A percentile compares a stretch with the other conserved stretches of the same genome.
Evolutionary conservation across 2,888 invertebrate genomes (phyloP).

Genomic region (Uloborus plumipes): DNA sequence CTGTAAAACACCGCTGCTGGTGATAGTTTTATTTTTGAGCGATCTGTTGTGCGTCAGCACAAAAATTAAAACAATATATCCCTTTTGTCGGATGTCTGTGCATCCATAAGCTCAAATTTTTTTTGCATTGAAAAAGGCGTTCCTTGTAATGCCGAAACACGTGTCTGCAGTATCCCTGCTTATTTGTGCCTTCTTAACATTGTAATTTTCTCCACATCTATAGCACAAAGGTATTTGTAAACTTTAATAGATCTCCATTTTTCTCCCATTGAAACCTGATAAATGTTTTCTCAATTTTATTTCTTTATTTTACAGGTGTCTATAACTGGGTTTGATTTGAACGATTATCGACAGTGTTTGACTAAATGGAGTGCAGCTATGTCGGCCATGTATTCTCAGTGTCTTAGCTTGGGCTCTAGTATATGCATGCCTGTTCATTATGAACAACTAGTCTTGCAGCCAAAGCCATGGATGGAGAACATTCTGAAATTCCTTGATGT

Average conservation of each 20-base stretch:
- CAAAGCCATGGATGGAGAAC: constrained; percentile 87
- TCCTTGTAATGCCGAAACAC: too few relatives aligned
- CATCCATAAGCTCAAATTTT: too few relatives aligned
- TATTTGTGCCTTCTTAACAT: too few relatives aligned
- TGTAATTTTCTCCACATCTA: too few relatives aligned
- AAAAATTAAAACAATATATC: not conserved
- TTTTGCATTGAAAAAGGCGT: too few relatives aligned
- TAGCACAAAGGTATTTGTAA: too few relatives aligned
- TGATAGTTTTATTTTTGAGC: too few relatives aligned
- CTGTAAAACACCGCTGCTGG: too few relatives aligned
- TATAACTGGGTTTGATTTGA: constrained; percentile 94
- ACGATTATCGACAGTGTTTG: constrained; percentile 93
- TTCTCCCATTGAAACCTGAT: not conserved
- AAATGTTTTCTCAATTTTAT: constrained; percentile 23
- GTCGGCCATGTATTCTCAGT: constrained; percentile 94
- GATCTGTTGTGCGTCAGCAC: not conserved
- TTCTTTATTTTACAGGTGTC: constrained; percentile 74
- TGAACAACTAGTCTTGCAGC: constrained; percentile 96
- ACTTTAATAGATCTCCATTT: constrained; percentile 5
- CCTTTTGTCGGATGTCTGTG: too few relatives aligned
- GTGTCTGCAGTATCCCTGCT: too few relatives aligned
- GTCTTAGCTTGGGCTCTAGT: constrained; percentile 78
- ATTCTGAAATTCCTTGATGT: constrained; percentile 90
- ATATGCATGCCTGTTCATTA: constrained; percentile 91
- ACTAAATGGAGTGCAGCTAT: constrained; percentile 97